Conservation (phyloP, 53 echinoderm and acorn worm genomes). For the Pentamera pediparva region DNA sequence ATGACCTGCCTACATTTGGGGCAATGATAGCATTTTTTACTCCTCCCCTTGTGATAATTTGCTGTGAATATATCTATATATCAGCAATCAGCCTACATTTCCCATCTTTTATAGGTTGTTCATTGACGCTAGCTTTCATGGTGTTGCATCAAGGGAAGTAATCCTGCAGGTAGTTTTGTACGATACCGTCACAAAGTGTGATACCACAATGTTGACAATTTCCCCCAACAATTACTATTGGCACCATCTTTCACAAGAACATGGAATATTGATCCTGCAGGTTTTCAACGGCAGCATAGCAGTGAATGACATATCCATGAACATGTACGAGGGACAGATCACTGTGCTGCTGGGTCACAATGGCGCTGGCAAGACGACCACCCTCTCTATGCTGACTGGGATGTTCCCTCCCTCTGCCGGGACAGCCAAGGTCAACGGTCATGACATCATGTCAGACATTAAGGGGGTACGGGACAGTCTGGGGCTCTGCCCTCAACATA, state of each 20-base stretch:
- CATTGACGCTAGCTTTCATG: no score
- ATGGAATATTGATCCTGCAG: neutral
- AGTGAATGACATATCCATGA: slow-evolving; percentile 58
- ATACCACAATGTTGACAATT: neutral
- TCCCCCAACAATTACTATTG: neutral
- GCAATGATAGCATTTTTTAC: no score
- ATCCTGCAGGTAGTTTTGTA: no score
- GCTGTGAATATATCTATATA: no score
- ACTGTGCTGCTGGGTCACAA: slow-evolving; percentile 81
- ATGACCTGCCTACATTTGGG: no score
- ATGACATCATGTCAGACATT: slow-evolving; percentile 57
- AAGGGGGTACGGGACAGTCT: slow-evolving; percentile 71
- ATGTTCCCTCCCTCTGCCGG: slow-evolving; percentile 66
- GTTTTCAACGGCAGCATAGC: slow-evolving; percentile 58
- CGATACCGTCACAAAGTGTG: no score
- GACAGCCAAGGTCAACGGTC: slow-evolving; percentile 57
- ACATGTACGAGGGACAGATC: slow-evolving; percentile 78
- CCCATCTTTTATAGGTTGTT: no score
- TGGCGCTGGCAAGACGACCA: slow-evolving; percentile 82
- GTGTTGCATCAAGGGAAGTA: no score
- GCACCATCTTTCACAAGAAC: neutral
- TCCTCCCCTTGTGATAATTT: no score
- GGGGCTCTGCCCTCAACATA: slow-evolving; percentile 76
- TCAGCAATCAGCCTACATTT: no score
- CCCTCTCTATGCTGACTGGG: slow-evolving; percentile 82